Conservation (phyloP, 1,140 invertebrate genomes). For the Stegodyphus dumicola region DNA sequence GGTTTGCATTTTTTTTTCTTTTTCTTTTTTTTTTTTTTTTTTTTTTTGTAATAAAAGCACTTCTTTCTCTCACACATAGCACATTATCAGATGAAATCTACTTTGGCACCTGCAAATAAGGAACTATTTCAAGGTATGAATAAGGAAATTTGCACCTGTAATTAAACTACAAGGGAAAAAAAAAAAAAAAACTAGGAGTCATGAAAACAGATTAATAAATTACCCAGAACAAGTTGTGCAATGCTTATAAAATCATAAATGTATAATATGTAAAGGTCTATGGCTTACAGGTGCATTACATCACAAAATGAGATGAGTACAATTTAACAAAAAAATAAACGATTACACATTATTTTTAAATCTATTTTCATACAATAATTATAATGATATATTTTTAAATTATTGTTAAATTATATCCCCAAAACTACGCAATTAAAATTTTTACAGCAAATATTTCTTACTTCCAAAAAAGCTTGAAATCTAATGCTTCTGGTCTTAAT, state of each 20-base stretch:
- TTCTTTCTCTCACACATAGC: background rate
- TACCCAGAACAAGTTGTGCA: too few relatives aligned
- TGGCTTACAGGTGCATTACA: background rate
- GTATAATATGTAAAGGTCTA: too few relatives aligned
- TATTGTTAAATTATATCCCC: too few relatives aligned
- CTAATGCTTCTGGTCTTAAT: background rate
- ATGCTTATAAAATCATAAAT: too few relatives aligned
- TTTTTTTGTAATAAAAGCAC: background rate
- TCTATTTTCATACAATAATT: background rate
- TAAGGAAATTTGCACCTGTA: too few relatives aligned
- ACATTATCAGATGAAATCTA: slow-evolving; percentile 2
- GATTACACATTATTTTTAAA: background rate
- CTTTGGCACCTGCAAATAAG: background rate
- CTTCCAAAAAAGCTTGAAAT: too few relatives aligned
- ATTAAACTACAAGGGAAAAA: too few relatives aligned
- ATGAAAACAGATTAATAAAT: too few relatives aligned
- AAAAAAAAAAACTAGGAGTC: too few relatives aligned
- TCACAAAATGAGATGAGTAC: background rate
- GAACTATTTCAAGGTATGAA: too few relatives aligned
- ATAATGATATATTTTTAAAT: background rate
- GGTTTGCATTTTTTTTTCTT: background rate
- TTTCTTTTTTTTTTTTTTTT: background rate
- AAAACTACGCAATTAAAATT: too few relatives aligned
- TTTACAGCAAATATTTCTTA: too few relatives aligned
- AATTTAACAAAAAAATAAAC: background rate